Percentiles rank a stretch among this genome's conserved stretches.
Conservation (phyloP, 1,140 invertebrate genomes). For the Venturia canescens region DNA sequence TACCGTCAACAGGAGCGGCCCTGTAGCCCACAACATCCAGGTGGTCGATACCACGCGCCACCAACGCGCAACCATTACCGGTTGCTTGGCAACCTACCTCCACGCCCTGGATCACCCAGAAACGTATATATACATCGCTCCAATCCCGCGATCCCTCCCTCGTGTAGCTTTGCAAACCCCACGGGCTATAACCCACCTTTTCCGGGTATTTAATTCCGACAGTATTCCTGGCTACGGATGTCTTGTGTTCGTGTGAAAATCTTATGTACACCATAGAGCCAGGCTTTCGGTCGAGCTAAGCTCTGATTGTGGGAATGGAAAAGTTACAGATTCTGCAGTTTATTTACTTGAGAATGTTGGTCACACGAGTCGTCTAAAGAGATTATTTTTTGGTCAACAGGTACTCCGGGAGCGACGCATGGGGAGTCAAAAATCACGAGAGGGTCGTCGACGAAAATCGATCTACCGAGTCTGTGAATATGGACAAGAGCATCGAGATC, state of each 20-base stretch:
- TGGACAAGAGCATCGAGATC: no score
- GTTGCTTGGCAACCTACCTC: conserved; percentile 59
- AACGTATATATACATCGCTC: background rate
- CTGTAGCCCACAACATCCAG: conserved; percentile 42
- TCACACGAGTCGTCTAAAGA: no score
- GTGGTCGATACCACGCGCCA: conserved; percentile 55
- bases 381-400: no score
- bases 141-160: background rate
- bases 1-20: conserved; percentile 33
- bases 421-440: no score
- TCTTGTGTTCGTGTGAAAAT: background rate
- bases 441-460: no score
- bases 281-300: background rate
- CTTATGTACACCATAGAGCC: background rate
- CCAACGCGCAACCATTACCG: conserved; percentile 50
- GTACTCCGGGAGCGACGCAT: no score
- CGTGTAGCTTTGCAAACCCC: background rate
- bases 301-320: no score
- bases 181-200: conserved; percentile 9
- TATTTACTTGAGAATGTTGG: no score
- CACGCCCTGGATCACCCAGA: conserved; percentile 53
- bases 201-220: conserved; percentile 19
- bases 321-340: no score
- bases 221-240: background rate
- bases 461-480: no score